phyloP scores from a whole-genome alignment of 2,113 vertebrate species.

The Ceuthmochares aereus region DNA sequence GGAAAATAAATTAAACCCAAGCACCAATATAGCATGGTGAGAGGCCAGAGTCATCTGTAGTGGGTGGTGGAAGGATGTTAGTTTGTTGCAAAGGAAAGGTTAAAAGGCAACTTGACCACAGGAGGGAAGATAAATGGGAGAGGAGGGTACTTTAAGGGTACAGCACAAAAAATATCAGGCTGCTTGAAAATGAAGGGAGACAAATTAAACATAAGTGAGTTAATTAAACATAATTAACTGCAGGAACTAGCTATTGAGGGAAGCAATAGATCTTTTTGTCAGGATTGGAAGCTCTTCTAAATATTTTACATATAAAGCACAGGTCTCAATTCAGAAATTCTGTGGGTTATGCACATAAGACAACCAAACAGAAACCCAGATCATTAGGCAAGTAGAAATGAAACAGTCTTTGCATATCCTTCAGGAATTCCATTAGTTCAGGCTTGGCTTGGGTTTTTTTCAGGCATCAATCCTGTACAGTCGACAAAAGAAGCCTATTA shows the following conservation, averaged over 20 bases:
- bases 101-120: not conserved
- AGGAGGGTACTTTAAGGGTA: not conserved
- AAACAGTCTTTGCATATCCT: conserved; percentile 1
- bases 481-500: conserved; percentile 15
- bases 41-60: not conserved
- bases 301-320: conserved; percentile 15
- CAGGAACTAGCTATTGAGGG: not conserved
- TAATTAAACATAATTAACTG: not conserved
- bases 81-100: not conserved
- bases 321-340: conserved; percentile 16
- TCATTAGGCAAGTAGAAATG: not conserved
- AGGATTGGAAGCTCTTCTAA: not conserved
- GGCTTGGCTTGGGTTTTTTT: not conserved
- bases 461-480: conserved; percentile 16
- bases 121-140: not conserved
- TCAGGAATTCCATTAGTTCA: conserved; percentile 34
- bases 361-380: not conserved
- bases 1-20: not conserved
- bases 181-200: not conserved
- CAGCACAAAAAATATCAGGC: not conserved
- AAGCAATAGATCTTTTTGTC: conserved; percentile 9
- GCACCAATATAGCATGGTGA: not conserved
- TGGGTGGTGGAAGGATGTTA: not conserved
- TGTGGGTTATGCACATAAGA: not conserved
- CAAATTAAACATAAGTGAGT: not conserved